These are phyloP conservation scores for Polymixis flavicincta DNA, from an alignment of 2,888 invertebrate species.

Conservation along the genomic window DNA sequence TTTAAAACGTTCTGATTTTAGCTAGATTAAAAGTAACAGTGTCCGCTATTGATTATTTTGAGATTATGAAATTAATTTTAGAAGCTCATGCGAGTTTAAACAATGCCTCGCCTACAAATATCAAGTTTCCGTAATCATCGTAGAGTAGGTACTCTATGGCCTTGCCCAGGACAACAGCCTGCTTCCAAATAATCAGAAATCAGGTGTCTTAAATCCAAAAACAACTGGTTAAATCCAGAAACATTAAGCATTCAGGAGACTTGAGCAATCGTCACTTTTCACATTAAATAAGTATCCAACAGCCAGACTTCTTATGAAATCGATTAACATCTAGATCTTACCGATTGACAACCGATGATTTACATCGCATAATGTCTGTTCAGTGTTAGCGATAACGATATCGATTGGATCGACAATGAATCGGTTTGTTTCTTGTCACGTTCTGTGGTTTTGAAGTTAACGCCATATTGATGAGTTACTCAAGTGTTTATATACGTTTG, in stretches of 20 bases:
- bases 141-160: not conserved
- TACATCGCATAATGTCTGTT: conserved; percentile 60
- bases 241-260: conserved; percentile 15
- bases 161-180: not conserved
- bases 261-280: conserved; percentile 29
- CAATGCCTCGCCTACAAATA: not conserved
- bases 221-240: conserved; percentile 5
- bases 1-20: too few species aligned
- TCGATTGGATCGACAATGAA: conserved; percentile 28
- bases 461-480: conserved; percentile 10
- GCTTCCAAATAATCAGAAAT: not conserved
- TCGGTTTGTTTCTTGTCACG: conserved; percentile 60
- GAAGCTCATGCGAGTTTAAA: too few species aligned
- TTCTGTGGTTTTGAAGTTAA: conserved; percentile 35
- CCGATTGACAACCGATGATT: conserved; percentile 58
- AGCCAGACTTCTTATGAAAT: conserved; percentile 50
- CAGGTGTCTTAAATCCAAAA: not conserved
- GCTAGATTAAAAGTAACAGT: too few species aligned
- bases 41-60: not conserved
- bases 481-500: not conserved
- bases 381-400: conserved; percentile 49
- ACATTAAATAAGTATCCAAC: conserved; percentile 30
- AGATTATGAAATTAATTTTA: not conserved
- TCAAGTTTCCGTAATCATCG: not conserved
- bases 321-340: conserved; percentile 60